Evolutionary conservation across 2,888 invertebrate genomes (phyloP).

Genomic region (Melieria crassipennis): DNA sequence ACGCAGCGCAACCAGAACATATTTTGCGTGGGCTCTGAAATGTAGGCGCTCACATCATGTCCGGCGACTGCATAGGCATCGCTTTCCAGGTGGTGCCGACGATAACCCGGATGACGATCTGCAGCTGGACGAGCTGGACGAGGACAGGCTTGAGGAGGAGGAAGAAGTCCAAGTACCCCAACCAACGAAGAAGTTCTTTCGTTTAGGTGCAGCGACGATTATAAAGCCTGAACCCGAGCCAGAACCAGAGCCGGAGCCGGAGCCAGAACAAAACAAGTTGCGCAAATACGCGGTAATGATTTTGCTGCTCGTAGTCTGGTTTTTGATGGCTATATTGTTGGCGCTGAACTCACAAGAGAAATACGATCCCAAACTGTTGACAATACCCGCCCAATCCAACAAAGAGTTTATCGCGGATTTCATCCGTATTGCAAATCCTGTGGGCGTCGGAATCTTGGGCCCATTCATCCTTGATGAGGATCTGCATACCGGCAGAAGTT

Average conservation of each 20-base stretch:
- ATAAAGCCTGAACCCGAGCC: slow-evolving; percentile 6
- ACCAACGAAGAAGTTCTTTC: neutral
- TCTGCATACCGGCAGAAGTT: neutral
- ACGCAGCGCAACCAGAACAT: too few species aligned
- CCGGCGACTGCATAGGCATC: too few species aligned
- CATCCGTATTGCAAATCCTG: too few species aligned
- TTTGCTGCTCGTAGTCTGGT: slow-evolving; percentile 71
- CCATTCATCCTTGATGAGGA: too few species aligned
- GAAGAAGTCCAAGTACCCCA: slow-evolving; percentile 18
- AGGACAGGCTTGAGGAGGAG: slow-evolving; percentile 13
- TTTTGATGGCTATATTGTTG: slow-evolving; percentile 45
- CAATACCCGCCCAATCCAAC: slow-evolving; percentile 58
- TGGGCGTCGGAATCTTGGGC: too few species aligned
- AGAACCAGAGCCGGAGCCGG: neutral
- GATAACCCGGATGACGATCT: slow-evolving; percentile 40
- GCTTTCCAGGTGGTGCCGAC: slow-evolving; percentile 8
- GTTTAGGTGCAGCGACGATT: neutral
- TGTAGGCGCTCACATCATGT: too few species aligned
- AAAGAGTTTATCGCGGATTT: neutral
- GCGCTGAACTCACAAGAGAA: slow-evolving; percentile 4
- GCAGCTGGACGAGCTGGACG: slow-evolving; percentile 24
- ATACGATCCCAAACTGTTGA: slow-evolving; percentile 44
- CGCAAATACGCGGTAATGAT: slow-evolving; percentile 59
- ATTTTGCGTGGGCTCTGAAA: too few species aligned
- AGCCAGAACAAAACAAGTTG: neutral